Conservation (phyloP, 2,113 vertebrate genomes). For the Cheirogaleus medius region DNA sequence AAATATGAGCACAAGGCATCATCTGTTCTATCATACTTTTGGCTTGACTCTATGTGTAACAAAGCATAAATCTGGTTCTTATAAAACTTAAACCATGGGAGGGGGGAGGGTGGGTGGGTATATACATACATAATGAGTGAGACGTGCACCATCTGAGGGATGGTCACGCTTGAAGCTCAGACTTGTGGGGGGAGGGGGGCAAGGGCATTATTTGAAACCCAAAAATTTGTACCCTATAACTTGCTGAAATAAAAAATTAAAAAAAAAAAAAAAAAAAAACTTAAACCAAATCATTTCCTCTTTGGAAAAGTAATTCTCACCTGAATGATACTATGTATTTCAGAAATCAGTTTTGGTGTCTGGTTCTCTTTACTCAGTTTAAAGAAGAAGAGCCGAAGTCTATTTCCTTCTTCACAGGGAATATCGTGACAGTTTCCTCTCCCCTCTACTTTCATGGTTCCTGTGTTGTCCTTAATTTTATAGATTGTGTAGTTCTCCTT, state of each 20-base stretch:
- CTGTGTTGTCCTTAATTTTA: neutral
- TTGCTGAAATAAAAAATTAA: too few species aligned
- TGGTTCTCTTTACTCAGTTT: neutral
- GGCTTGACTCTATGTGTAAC: neutral
- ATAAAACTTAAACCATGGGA: neutral
- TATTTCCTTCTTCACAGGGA: neutral
- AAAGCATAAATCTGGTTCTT: neutral
- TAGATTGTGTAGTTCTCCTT: neutral
- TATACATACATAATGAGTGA: too few species aligned
- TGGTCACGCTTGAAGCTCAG: too few species aligned
- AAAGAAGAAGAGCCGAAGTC: neutral
- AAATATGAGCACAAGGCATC: neutral
- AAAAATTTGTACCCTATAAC: too few species aligned
- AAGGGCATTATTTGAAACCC: too few species aligned
- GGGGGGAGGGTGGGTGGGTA: too few species aligned
- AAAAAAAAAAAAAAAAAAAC: too few species aligned
- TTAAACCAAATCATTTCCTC: neutral
- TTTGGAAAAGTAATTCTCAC: neutral
- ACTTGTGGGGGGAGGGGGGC: too few species aligned
- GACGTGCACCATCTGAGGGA: too few species aligned
- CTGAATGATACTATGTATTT: neutral
- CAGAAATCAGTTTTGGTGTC: neutral
- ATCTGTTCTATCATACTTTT: neutral
- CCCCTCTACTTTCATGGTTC: neutral
- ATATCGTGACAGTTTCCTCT: neutral